Conservation (phyloP, 2,113 vertebrate genomes). For the Chlamydotis undulata region DNA sequence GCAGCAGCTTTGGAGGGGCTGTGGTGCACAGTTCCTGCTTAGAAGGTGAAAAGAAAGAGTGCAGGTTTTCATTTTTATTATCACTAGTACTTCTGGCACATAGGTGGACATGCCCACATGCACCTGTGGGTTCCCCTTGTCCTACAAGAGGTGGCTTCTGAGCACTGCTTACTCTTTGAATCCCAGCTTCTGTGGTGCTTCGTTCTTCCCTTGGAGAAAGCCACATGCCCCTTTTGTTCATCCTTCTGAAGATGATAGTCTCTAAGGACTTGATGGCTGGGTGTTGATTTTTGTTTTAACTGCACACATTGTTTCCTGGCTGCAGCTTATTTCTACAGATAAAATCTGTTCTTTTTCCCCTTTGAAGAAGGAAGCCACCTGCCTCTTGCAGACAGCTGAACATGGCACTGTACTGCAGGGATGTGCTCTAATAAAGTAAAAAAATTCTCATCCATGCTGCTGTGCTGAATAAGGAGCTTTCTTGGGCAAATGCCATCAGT, state of each 20-base stretch:
- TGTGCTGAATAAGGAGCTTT: background rate
- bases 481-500: background rate
- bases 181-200: background rate
- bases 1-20: background rate
- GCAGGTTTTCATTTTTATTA: background rate
- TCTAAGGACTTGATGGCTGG: background rate
- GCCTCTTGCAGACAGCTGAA: background rate
- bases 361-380: background rate
- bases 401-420: background rate
- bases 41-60: background rate
- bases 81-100: background rate
- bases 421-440: constrained; percentile 6
- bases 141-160: background rate
- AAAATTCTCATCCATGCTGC: background rate
- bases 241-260: background rate
- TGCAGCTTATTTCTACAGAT: background rate
- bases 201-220: background rate
- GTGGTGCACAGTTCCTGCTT: background rate
- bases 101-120: background rate
- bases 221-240: background rate
- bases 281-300: background rate
- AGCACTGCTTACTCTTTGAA: background rate
- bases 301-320: background rate
- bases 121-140: background rate
- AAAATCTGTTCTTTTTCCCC: background rate